Evolutionary conservation across 2,797 vertebrate species (phyloP).

Genomic region (Catamblyrhynchus diadema): DNA sequence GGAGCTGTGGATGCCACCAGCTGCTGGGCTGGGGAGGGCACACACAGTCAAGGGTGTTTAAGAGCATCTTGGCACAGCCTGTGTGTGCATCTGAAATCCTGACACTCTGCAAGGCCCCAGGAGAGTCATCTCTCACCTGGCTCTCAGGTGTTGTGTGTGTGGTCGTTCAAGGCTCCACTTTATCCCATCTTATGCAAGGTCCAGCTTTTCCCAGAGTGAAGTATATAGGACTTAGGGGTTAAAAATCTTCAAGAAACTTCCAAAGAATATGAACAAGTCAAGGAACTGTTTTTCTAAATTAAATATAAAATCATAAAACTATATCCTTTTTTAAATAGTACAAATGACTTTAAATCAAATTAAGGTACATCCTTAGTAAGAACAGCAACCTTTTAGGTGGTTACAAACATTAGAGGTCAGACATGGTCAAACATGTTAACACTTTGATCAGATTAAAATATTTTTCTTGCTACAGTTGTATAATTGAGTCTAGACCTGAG

Average conservation of each 20-base stretch:
- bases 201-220: not conserved
- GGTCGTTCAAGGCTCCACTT: not conserved
- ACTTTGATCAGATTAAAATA: slow-evolving; percentile 74
- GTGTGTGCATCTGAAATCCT: not conserved
- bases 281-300: slow-evolving; percentile 40
- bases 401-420: slow-evolving; percentile 69
- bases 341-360: slow-evolving; percentile 72
- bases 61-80: not conserved
- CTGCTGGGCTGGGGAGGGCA: accelerated
- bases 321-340: slow-evolving; percentile 69
- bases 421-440: slow-evolving; percentile 75
- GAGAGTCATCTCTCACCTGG: not conserved
- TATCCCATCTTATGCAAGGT: not conserved
- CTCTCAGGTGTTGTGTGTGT: accelerated
- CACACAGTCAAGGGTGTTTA: accelerated
- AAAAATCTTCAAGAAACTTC: slow-evolving; percentile 11
- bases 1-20: not conserved
- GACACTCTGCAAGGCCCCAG: not conserved
- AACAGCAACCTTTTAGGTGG: slow-evolving; percentile 68
- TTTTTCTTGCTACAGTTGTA: slow-evolving; percentile 68
- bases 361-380: slow-evolving; percentile 59
- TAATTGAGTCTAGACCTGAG: slow-evolving; percentile 71
- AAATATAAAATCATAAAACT: slow-evolving; percentile 58
- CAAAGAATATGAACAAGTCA: not conserved
- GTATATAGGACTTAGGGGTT: not conserved